phyloP scores from a whole-genome alignment of 1,140 invertebrate genomes.

The Homarus americanus region DNA sequence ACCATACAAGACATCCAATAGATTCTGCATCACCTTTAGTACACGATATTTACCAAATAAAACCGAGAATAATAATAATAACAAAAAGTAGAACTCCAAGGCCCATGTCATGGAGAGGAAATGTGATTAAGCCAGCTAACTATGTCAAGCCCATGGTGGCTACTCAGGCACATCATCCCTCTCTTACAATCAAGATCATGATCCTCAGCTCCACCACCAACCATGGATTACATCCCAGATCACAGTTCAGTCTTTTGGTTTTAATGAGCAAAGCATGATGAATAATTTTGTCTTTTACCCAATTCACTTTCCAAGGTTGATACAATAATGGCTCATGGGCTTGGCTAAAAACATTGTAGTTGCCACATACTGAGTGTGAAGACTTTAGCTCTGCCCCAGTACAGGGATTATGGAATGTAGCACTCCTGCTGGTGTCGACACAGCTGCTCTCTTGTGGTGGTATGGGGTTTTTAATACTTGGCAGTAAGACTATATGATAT shows the following conservation, averaged over 20 bases:
- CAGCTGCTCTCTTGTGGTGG: slow-evolving; percentile 41
- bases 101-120: slow-evolving; percentile 68
- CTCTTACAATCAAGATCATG: slow-evolving; percentile 23
- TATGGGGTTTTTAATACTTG: slow-evolving; percentile 63
- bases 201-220: slow-evolving; percentile 31
- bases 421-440: slow-evolving; percentile 36
- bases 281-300: not conserved
- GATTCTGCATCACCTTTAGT: not conserved
- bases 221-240: not conserved
- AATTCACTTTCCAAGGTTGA: not conserved
- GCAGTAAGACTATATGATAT: slow-evolving; percentile 72
- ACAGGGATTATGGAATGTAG: slow-evolving; percentile 56
- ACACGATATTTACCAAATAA: slow-evolving; percentile 18
- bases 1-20: not conserved
- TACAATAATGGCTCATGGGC: not conserved
- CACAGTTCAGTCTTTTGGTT: not conserved
- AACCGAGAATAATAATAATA: not conserved
- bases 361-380: slow-evolving; percentile 45
- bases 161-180: slow-evolving; percentile 49
- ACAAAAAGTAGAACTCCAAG: slow-evolving; percentile 36
- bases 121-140: slow-evolving; percentile 48
- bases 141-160: slow-evolving; percentile 38
- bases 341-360: slow-evolving; percentile 36
- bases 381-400: slow-evolving; percentile 57
- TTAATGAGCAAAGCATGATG: slow-evolving; percentile 7